Percentiles rank a stretch among this genome's conserved stretches.
Evolutionary conservation across 1,140 invertebrate species (phyloP).

Genomic region (Aethina tumida): DNA sequence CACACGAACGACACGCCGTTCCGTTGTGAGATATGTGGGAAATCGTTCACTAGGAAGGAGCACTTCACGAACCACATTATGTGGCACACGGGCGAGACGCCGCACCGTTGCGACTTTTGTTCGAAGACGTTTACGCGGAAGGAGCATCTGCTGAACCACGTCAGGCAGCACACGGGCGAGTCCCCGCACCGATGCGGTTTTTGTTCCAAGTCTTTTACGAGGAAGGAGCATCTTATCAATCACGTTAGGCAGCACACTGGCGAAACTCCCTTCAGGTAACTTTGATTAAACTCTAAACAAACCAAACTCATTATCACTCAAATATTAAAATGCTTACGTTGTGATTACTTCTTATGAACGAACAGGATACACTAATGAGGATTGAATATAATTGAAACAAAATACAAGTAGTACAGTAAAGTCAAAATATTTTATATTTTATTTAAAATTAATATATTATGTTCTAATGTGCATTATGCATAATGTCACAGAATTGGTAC

Average conservation of each 20-base stretch:
- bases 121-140: conserved; percentile 75
- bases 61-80: conserved; percentile 79
- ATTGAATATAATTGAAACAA: too few relatives aligned
- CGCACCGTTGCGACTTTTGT: conserved; percentile 75
- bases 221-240: conserved; percentile 73
- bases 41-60: conserved; percentile 77
- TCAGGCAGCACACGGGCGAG: conserved; percentile 70
- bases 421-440: too few relatives aligned
- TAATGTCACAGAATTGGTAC: too few relatives aligned
- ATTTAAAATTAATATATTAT: too few relatives aligned
- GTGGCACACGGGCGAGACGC: conserved; percentile 80
- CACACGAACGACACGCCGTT: conserved; percentile 47
- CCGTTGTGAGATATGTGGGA: conserved; percentile 72
- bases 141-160: conserved; percentile 73
- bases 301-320: too few relatives aligned
- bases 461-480: too few relatives aligned
- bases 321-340: too few relatives aligned
- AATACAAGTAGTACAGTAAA: too few relatives aligned
- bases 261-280: conserved; percentile 40
- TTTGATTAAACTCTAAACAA: too few relatives aligned
- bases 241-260: conserved; percentile 83
- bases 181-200: conserved; percentile 71
- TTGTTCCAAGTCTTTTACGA: conserved; percentile 74
- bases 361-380: too few relatives aligned
- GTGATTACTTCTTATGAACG: too few relatives aligned